Base-by-base conservation (phyloP, 2,113 vertebrate genomes). In the Cryptomyrus ogoouensis region DNA sequence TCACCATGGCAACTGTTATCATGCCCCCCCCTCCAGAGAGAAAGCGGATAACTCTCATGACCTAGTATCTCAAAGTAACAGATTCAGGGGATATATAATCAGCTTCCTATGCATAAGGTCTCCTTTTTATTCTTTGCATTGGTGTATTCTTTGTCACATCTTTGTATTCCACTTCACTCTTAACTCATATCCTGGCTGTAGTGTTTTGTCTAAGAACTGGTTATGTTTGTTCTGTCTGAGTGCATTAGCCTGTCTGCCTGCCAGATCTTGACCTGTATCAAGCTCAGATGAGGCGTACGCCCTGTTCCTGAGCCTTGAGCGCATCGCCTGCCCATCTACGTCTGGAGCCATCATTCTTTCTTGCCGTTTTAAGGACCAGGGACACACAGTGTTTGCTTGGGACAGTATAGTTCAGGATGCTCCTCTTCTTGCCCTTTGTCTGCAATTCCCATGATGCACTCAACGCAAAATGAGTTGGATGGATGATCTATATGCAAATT, bases 401-500 rank as follows among this genome's bases (percentile, higher is more conserved):
- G 35, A 80, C 42, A 42, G 35, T 80, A 17, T 39, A 39, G 31
- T 77, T 42, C 74, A 77, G 74, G 31, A 42, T 42, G 35, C 19
- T 19, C 15, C 35, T 39, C 74, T 80, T 42, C 74, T 42, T 80
- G 13, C 74, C 74, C 15, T 80, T 42, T 80, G 74, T 80, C 74
- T 39, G 31, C 19, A 42, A 42, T 80, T 80, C 35, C 35, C 2
- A 3, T 80, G 74, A 80, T 35, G 74, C 74, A 42, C 31, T 6
- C 31, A 80, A 19, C 10, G 3, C 62, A 31, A 31, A 70, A 70
- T 70, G n/a, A 56, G 53, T 56, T 21, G 53, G 53, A 56, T 83
- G 19, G 21, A 58, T 42, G 90, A 83, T 84, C 66, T 49, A 89
- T 91, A 89, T 91, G 90, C 90, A 89, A 91, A 91, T 91, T 27